These are phyloP conservation scores for Ammodytes dubius DNA, from an alignment of 2,113 vertebrate genomes.

Conservation along the genomic window DNA sequence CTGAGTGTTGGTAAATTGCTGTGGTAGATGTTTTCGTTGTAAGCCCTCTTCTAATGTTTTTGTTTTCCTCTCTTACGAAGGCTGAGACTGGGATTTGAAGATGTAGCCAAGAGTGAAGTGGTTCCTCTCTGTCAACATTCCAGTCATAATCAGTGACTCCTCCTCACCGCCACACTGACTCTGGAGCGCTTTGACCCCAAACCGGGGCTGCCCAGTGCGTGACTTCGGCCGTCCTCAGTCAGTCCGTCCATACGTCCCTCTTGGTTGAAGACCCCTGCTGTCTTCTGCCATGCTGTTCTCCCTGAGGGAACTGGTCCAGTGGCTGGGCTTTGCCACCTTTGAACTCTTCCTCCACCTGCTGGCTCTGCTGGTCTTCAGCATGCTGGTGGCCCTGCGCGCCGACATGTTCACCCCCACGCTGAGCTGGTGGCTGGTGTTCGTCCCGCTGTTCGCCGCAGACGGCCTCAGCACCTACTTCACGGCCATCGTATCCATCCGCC, in stretches of 20 bases:
- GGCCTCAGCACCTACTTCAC: constrained; percentile 99
- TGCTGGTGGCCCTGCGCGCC: constrained; percentile 90
- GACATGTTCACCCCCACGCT: constrained; percentile 85
- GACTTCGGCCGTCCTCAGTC: constrained; percentile 34
- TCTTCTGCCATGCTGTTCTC: constrained; percentile 91
- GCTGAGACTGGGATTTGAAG: constrained; percentile 49
- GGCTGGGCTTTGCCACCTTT: constrained; percentile 97
- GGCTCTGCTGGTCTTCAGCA: constrained; percentile 90
- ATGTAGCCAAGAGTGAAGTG: constrained; percentile 64
- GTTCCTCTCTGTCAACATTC: constrained; percentile 15
- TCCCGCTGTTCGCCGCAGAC: constrained; percentile 95
- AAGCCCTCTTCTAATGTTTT: background rate
- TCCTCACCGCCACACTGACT: background rate
- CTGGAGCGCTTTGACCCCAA: constrained; percentile 34
- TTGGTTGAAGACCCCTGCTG: constrained; percentile 18
- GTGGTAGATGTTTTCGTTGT: background rate
- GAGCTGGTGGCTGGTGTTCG: constrained; percentile 95
- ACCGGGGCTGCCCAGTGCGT: constrained; percentile 39
- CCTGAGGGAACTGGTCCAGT: constrained; percentile 95
- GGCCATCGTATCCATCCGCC: constrained; percentile 95
- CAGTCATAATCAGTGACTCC: constrained; percentile 3
- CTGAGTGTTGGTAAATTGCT: background rate
- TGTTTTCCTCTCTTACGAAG: background rate
- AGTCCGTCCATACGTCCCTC: constrained; percentile 17
- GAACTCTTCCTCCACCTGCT: constrained; percentile 94